A percentile compares a stretch with the other conserved stretches of the same genome.
These are phyloP conservation scores for Mola mola DNA, from an alignment of 2,113 vertebrate species.

Conservation along the genomic window DNA sequence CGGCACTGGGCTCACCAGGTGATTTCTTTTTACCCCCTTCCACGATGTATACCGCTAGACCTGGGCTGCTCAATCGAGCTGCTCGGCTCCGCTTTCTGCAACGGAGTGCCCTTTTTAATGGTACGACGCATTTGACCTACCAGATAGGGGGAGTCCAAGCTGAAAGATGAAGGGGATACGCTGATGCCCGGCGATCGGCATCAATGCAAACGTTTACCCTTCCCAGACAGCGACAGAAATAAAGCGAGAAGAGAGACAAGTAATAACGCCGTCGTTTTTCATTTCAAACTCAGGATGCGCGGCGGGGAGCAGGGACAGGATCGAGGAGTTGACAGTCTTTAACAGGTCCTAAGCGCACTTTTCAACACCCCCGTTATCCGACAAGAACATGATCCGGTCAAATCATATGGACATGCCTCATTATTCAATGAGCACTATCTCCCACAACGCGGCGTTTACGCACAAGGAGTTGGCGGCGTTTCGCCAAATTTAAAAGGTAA, in stretches of 20 bases:
- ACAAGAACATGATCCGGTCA: conserved; percentile 93
- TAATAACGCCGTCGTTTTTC: conserved; percentile 58
- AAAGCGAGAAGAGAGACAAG: conserved; percentile 61
- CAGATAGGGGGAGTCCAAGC: conserved; percentile 94
- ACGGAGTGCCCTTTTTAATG: conserved; percentile 89
- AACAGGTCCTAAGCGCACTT: conserved; percentile 91
- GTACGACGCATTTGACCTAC: conserved; percentile 95
- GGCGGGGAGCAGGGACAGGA: conserved; percentile 85
- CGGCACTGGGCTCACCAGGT: conserved; percentile 61
- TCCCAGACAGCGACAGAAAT: conserved; percentile 67
- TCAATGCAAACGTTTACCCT: conserved; percentile 88
- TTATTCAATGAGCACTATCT: conserved; percentile 94
- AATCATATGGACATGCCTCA: conserved; percentile 95
- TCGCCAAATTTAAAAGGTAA: conserved; percentile 86
- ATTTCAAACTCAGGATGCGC: conserved; percentile 81
- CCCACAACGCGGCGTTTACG: conserved; percentile 90
- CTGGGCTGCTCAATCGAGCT: conserved; percentile 83
- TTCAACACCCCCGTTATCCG: conserved; percentile 85
- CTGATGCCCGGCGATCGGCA: conserved; percentile 89
- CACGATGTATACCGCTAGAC: conserved; percentile 96
- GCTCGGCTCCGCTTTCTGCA: conserved; percentile 89
- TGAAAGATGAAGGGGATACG: conserved; percentile 85
- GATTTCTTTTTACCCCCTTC: conserved; percentile 80
- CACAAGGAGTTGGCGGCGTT: conserved; percentile 88
- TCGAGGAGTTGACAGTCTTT: conserved; percentile 86